Conservation (phyloP, 2,888 invertebrate genomes). For the Macropis europaea region DNA sequence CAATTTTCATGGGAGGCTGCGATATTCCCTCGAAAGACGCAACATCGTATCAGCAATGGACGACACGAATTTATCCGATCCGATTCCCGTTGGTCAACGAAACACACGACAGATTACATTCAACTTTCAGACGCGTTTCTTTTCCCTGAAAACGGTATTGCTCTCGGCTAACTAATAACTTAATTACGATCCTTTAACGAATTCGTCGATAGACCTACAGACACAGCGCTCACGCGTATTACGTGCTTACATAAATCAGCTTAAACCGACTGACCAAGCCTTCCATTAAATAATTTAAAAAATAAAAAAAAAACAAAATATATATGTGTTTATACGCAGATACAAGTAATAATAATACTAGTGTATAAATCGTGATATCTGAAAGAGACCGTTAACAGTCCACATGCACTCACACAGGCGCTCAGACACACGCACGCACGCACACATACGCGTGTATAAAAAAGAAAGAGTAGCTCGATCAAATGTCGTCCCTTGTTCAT, state of each 20-base stretch:
- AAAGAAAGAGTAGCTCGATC: not conserved
- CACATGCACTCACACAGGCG: conserved; percentile 24
- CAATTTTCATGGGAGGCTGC: too few relatives aligned
- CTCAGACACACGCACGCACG: conserved; percentile 5
- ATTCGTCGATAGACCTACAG: conserved; percentile 7
- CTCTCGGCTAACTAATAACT: conserved; percentile 32
- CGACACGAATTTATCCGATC: not conserved
- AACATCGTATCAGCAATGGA: conserved; percentile 9
- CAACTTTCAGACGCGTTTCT: not conserved
- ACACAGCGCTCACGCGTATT: conserved; percentile 10
- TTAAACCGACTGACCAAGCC: conserved; percentile 42
- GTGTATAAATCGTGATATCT: conserved; percentile 59
- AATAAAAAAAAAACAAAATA: conserved; percentile 50
- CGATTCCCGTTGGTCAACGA: not conserved
- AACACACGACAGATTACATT: not conserved
- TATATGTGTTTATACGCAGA: conserved; percentile 36
- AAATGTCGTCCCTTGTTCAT: not conserved
- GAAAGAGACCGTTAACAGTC: conserved; percentile 52
- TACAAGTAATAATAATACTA: conserved; percentile 64
- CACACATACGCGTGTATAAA: conserved; percentile 12
- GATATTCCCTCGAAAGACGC: conserved; percentile 5
- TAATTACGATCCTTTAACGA: conserved; percentile 18
- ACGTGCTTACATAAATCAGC: conserved; percentile 30
- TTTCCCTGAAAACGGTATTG: not conserved
- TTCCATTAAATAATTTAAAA: conserved; percentile 67